Evolutionary conservation across 1,140 invertebrate species (phyloP), one percentile per base, ranked within the genome.

Genomic region (Drosophila punjabiensis): DNA sequence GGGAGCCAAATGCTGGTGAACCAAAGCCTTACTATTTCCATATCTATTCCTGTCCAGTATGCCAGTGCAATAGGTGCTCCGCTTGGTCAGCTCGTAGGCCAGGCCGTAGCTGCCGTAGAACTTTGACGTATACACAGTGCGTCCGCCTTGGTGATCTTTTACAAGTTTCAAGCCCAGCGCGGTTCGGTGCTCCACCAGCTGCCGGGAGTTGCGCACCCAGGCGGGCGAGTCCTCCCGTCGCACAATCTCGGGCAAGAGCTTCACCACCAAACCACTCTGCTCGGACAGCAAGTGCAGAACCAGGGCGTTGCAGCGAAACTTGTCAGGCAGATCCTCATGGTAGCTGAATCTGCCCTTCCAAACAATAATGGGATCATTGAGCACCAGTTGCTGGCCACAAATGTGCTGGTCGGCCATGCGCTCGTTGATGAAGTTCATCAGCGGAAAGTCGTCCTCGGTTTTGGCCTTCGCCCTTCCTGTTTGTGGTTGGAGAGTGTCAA

Each of bases 21-120:
- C 77, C 39, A 91, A 47, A 0, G 74, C 61, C 24, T 91, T 91
- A 43, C 88, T 88, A 35, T 91, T 91, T 6, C 87, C 87, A 56
- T 89, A 91, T 0, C 87, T 71, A 24, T 92, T 91, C 24, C 80
- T 67, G 62, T 91, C 88, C 56, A 91, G 59, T 30, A 91, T 45
- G 3, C 87, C 87, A 43, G 80, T 89, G 67, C 87, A 91, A 20
- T 91, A 91, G 5, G 84, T 88, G 37, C 74, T 63, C 3, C 48
- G 11, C 47, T 76, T 81, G 35, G 80, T 71, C 18, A 91, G 53
- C 48, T 84, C 83, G 28, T 79, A 41, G 3, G 87, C 87, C 18
- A 91, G 53, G 0, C 83, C 87, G 53, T 88, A 91, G 63, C 88
- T 91, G 16, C 87, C 83, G 37, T 91, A 91, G 55, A 88, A 88